Evolutionary conservation across 2,888 invertebrate species (phyloP), one percentile per base, ranked within the genome.

Genomic region (Pollenia griseotomentosa): DNA sequence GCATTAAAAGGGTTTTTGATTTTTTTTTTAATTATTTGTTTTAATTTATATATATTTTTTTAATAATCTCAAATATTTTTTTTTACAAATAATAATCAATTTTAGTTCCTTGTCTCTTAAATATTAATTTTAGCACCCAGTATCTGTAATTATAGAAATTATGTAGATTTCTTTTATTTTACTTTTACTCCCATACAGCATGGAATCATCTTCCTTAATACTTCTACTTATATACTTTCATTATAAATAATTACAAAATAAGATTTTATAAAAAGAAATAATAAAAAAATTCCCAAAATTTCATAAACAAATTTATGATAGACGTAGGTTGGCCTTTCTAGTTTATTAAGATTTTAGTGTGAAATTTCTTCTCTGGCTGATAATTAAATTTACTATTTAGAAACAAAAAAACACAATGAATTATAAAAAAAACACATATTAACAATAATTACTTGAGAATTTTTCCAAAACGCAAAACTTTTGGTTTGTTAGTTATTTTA

Each of bases 261-360:
- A 51, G 44, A 63, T 71, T 46, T 46, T 78, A 70, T 59, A 75
- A 79, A 65, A 81, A 77, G 70, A 59, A 19, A 46, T 40, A 51
- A 61, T 19, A 46, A 81, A 57, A 71, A 57, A 51, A 51, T 75
- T 59, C 53, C 55, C 33, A 46, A 59, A 74, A 83, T 46, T 57
- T 66, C 8, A 78, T 78, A 78, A 78, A 83, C 65, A 83, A 65
- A 48, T 59, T 51, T 48, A 59, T 59, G 44, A 33, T 70, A 57
- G 42, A 65, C 80, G 81, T 85, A 85, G 81, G 71, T 81, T 81
- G 85, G 80, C 85, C 66, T 85, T 86, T 82, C 33, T n/a, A 85
- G 82, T 82, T 68, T 79, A 79, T 83, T 44, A 70, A 78, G 74
- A 42, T 81, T 82, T 78, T 86, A 66, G 71, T 83, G 65, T 65